phyloP scores from a whole-genome alignment of 2,113 vertebrate genomes.

The Corythornis madagascariensis region DNA sequence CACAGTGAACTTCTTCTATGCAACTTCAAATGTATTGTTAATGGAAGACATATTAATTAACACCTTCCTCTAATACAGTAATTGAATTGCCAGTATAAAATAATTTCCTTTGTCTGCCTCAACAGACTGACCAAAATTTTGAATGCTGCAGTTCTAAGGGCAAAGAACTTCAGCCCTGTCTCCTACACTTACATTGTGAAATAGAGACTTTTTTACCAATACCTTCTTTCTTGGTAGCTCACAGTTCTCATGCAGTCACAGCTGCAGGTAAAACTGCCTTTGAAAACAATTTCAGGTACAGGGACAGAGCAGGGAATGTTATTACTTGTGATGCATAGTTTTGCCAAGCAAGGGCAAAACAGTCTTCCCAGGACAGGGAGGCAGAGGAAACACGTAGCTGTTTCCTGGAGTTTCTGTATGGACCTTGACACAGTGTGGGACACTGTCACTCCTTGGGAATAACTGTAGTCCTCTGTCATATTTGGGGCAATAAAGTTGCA shows the following conservation, averaged over 20 bases:
- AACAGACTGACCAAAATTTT: not conserved
- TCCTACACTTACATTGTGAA: not conserved
- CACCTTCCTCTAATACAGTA: not conserved
- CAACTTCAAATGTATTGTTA: not conserved
- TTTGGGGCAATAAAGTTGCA: not conserved
- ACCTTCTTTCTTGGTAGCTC: not conserved
- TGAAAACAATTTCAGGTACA: not conserved
- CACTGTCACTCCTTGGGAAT: not conserved
- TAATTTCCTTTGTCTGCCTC: not conserved
- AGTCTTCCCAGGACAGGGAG: not conserved
- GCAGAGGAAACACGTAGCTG: not conserved
- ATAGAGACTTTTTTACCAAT: not conserved
- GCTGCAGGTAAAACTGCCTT: not conserved
- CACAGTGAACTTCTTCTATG: not conserved
- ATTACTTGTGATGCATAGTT: not conserved
- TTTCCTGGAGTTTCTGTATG: accelerated
- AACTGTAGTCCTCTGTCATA: not conserved
- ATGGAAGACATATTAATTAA: not conserved
- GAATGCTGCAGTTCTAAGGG: not conserved
- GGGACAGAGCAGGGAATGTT: not conserved
- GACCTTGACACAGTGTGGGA: not conserved
- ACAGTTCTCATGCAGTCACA: not conserved
- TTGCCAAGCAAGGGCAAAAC: not conserved
- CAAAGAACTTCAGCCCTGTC: not conserved
- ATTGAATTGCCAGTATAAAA: not conserved